Evolutionary conservation across 1,140 invertebrate species (phyloP).

Genomic region (Caenorhabditis briggsae): DNA sequence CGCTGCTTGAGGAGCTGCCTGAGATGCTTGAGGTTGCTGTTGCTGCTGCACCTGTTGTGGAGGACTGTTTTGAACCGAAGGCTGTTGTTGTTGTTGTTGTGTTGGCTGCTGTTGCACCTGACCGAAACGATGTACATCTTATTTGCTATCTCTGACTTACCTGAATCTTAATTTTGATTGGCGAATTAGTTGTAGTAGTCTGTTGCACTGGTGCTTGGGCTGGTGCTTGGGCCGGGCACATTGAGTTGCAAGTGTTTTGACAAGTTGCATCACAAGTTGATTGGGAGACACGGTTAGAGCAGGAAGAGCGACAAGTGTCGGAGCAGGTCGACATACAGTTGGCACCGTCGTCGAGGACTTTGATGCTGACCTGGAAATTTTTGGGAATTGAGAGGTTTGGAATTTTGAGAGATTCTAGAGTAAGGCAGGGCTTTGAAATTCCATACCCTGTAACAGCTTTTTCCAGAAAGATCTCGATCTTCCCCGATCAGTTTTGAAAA

Average conservation of each 20-base stretch:
- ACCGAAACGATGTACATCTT: neutral
- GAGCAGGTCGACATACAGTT: slow-evolving; percentile 46
- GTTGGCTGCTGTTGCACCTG: slow-evolving; percentile 19
- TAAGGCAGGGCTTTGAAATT: neutral
- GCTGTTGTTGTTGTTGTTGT: slow-evolving; percentile 17
- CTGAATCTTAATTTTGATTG: slow-evolving; percentile 35
- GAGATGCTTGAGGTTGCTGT: neutral
- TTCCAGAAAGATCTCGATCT: too few relatives aligned
- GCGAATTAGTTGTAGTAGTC: slow-evolving; percentile 3
- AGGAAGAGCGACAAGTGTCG: slow-evolving; percentile 11
- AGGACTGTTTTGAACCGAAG: neutral
- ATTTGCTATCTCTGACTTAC: neutral
- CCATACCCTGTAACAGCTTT: too few relatives aligned
- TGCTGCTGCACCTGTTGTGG: slow-evolving; percentile 20
- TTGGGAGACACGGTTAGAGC: slow-evolving; percentile 20
- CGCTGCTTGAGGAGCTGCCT: neutral
- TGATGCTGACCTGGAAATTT: slow-evolving; percentile 18
- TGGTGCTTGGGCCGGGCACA: neutral
- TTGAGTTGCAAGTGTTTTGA: slow-evolving; percentile 3
- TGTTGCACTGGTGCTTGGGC: neutral
- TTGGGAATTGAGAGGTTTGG: too few relatives aligned
- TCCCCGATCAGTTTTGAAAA: too few relatives aligned
- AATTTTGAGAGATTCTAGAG: too few relatives aligned
- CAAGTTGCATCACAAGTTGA: slow-evolving; percentile 35
- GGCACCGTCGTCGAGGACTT: slow-evolving; percentile 19